Base-by-base conservation (phyloP, 1,140 invertebrate genomes). In the Lasioglossum baleicum region DNA sequence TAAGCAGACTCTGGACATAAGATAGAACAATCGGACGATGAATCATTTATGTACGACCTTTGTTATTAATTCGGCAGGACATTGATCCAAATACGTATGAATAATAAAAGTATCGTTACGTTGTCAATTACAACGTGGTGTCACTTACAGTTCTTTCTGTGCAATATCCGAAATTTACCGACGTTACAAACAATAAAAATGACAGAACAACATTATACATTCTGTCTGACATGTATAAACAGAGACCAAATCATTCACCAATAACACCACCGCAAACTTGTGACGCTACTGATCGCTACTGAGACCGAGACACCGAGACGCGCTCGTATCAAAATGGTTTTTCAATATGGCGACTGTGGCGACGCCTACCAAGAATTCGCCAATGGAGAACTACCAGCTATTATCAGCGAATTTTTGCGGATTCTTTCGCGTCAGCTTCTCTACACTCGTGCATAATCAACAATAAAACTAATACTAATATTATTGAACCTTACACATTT, bases 1-100 rank as follows among this genome's bases (percentile, higher is more conserved):
- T 75, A 67, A 80, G 61, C 65, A 40, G 53, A 74, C 63, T 61
- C 8, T 67, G 53, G 6, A 40, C 42, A n/a, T 15, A 10, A 67
- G 72, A 74, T 80, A 74, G n/a, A 80, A 61, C 66, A 84, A 84
- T 84, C 81, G 35, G 11, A 48, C 15, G 82, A 84, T 85, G 83
- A 85, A 81, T 85, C 83, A 85, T 31, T 40, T 48, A 72, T 60
- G 13, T 44, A 51, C 63, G 75, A 48, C 68, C 71, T 69, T 75
- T 74, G 58, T 51, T 75, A 60, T 75, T 44, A 26, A 42, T 60
- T 56, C n/a, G 20, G 75, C 68, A 26, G 42, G 15, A 67, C 53
- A 60, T 40, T 67, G 53, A 67, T 68, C 17, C 53, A 64, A 58
- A 53, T 42, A 53, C 48, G 8, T 35, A 35, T 20, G 22, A 61